Evolutionary conservation across 2,113 vertebrate genomes (phyloP), one percentile per base, ranked within the genome.

Genomic region (Dicaeum eximium): DNA sequence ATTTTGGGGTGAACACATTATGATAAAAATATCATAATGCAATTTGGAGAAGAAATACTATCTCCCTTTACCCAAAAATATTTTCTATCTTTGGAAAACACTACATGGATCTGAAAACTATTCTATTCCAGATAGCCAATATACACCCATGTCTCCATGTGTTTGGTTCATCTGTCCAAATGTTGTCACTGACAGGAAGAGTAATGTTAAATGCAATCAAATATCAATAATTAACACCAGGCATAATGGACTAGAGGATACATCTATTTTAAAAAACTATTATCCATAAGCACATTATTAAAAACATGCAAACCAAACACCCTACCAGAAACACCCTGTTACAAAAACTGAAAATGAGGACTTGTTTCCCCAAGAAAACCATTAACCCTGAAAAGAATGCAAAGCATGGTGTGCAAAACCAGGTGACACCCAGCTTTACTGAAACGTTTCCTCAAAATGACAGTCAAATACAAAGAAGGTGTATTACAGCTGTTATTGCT

Each of bases 401-500:
- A 44, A 23, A 0, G 0, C 7, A 8, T 21, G 15, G 15, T 37
- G 35, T 15, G 13, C 23, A 33, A 72, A 90, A 72, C 7, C 11
- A 72, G 28, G 9, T 75, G n/a, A 53, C 47, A 31, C 45, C 10
- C 21, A 54, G 22, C 6, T 92, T 80, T 30, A 58, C 18, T 35
- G 13, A 27, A 90, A 65, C 5, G 10, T 23, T n/a, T 74, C 35
- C 42, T 84, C 35, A 71, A 50, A 75, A 47, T 30, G 30, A 12
- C 10, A 64, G 13, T 21, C 16, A 79, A 77, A 27, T 18, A 10
- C 3, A 50, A 82, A 80, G 53, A 56, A 53, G 4, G 4, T 37
- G 2, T 4, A 20, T 64, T 81, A 47, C 15, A 31, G 22, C 3
- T 1, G 0, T 22, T 9, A 1, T 14, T 62, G 10, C 10, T 71